Base-by-base conservation (phyloP, 2,888 invertebrate genomes). In the Liopterus haemorrhoidalis region DNA sequence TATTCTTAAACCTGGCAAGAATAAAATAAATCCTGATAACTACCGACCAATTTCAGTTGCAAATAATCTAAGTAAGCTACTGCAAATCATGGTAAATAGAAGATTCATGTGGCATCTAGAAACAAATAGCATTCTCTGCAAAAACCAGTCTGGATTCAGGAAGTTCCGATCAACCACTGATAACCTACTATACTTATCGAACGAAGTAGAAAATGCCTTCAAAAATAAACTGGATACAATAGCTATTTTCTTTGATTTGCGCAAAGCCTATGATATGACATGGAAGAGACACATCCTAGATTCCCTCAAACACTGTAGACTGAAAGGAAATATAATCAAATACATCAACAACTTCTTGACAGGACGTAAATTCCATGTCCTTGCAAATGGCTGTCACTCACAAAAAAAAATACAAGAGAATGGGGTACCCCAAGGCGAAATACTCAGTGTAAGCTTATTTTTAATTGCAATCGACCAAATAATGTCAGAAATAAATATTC, bases 381-480 rank as follows among this genome's bases (percentile, higher is more conserved):
- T 20, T 11, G 12, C 30, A 9, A 16, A 16, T n/a, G 21, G 20
- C 9, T 9, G 14, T 2, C 9, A 9, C 9, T 40, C 40, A 3
- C 16, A 5, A 6, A 18, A 6, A 15, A 14, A 36, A 14, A 14
- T 12, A 12, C 12, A 22, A 14, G 41, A 48, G 27, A 53, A 49
- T n/a, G 46, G 46, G 5, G 43, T 53, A 5, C 45, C 51, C 8
- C 46, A 52, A 37, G 49, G 49, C 1, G 43, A 48, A 2, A 37
- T 47, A 9, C 21, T 49, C 0, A 49, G 47, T 39, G 49, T 49
- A 2, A 47, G 43, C 2, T 12, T 51, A 11, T 53, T 53, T 15
- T n/a, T 49, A 20, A 44, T 50, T 15, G 49, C 42, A 8, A 46
- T 52, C 11, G 50, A 52, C 22, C 42, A 46, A 2, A 36, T 46